A percentile compares a stretch with the other conserved stretches of the same genome.
These are phyloP conservation scores for human DNA, from an alignment of 2,113 vertebrate species.

Conservation along the genomic window DNA sequence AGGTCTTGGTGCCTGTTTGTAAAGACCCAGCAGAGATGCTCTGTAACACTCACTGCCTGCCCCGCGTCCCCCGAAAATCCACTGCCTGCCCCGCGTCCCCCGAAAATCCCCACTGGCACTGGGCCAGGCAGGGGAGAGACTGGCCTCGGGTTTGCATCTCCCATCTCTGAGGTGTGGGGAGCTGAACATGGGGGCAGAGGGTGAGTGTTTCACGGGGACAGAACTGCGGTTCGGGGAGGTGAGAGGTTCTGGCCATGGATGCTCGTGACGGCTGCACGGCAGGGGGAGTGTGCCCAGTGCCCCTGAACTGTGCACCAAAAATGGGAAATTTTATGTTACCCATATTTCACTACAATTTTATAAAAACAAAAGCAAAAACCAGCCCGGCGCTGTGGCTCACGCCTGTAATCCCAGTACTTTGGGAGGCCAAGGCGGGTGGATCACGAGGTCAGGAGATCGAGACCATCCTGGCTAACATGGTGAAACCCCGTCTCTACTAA, in stretches of 20 bases:
- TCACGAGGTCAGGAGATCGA: too few relatives aligned
- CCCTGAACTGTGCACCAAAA: accelerated
- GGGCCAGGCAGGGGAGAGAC: neutral
- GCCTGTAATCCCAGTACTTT: too few relatives aligned
- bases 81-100: neutral
- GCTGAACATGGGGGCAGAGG: accelerated
- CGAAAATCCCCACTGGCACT: accelerated
- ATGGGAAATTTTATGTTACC: accelerated
- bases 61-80: accelerated
- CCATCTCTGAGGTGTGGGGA: neutral
- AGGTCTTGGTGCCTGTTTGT: neutral
- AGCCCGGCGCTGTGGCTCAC: too few relatives aligned
- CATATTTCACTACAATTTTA: accelerated
- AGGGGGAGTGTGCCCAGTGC: accelerated
- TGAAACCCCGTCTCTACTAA: too few relatives aligned
- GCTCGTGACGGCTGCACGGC: accelerated
- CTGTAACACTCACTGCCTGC: neutral
- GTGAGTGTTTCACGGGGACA: neutral
- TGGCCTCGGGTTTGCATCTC: too few relatives aligned
- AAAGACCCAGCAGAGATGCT: neutral
- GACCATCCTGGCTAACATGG: too few relatives aligned
- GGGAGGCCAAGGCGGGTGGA: too few relatives aligned
- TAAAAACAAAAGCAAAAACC: neutral
- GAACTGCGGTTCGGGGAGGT: neutral
- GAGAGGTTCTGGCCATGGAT: accelerated